Evolutionary conservation across 2,888 invertebrate genomes (phyloP), one percentile per base, ranked within the genome.

Genomic region (Lobophora halterata): DNA sequence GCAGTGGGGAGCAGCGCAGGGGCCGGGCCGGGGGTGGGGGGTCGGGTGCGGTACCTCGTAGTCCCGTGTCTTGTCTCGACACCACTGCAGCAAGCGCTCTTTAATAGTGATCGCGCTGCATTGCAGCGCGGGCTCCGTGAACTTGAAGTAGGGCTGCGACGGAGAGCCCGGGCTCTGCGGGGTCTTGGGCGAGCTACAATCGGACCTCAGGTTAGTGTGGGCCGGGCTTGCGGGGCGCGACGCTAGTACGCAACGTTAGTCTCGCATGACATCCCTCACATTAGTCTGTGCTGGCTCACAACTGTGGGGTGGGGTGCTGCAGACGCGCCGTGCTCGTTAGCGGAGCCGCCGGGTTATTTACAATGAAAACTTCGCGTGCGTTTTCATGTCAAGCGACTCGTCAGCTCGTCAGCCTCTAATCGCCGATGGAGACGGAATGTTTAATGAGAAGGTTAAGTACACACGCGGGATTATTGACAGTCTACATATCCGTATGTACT

Each of bases 1-100:
- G 65, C 58, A 62, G 50, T 58, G 62, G 58, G 62, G 58, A 47
- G 53, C 35, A 46, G 18, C 42, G 56, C 54, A 53, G 40, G 45
- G 23, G 50, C 43, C 35, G 46, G 18, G 41, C 55, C 54, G 54
- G 40, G 45, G 23, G 50, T 41, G 49, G 51, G 33, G 60, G 38
- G 46, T 46, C n/a, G n/a, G 49, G 57, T 44, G 54, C 67, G 61
- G 82, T 94, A 97, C 98, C 95, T 97, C 94, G 89, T 98, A 98
- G 90, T 96, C 97, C 91, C 94, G 93, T 71, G 97, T 97, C 92
- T 97, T 97, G 90, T 95, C 94, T 89, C 96, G 95, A 90, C 96
- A 96, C 98, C 98, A 98, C 88, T 94, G 93, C 89, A 98, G 93
- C 82, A 98, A 91, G 88, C 97, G 93, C 82, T 98, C 97, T 93